These are phyloP conservation scores for Cosmorhoe ocellata DNA, from an alignment of 2,888 invertebrate species.

Conservation along the genomic window DNA sequence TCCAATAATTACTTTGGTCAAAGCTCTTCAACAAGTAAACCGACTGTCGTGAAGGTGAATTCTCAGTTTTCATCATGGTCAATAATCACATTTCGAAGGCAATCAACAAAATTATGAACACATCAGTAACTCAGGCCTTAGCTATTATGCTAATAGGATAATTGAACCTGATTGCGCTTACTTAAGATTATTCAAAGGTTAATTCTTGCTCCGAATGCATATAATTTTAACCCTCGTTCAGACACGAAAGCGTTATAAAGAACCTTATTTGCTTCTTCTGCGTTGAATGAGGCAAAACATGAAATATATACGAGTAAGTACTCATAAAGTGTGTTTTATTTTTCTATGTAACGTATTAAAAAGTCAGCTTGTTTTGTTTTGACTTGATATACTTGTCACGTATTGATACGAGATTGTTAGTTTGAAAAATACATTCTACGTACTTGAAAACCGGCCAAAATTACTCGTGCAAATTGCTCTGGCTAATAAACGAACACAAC, in stretches of 20 bases:
- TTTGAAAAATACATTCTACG: no score
- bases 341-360: no score
- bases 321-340: no score
- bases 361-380: no score
- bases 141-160: constrained; percentile 25
- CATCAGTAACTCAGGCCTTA: constrained; percentile 15
- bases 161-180: constrained; percentile 24
- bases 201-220: constrained; percentile 30
- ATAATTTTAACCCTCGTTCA: constrained; percentile 27
- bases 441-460: no score
- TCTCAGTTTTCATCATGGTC: neutral
- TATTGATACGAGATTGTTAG: neutral
- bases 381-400: no score
- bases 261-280: constrained; percentile 20
- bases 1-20: no score
- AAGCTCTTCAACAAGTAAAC: no score
- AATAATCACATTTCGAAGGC: constrained; percentile 10
- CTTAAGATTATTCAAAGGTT: constrained; percentile 29
- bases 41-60: neutral
- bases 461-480: no score
- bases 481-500: neutral
- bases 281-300: constrained; percentile 4
- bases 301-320: neutral
- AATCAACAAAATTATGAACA: constrained; percentile 23
- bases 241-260: constrained; percentile 12